Conservation (phyloP, 2,113 vertebrate genomes). For the Barbus barbus region DNA sequence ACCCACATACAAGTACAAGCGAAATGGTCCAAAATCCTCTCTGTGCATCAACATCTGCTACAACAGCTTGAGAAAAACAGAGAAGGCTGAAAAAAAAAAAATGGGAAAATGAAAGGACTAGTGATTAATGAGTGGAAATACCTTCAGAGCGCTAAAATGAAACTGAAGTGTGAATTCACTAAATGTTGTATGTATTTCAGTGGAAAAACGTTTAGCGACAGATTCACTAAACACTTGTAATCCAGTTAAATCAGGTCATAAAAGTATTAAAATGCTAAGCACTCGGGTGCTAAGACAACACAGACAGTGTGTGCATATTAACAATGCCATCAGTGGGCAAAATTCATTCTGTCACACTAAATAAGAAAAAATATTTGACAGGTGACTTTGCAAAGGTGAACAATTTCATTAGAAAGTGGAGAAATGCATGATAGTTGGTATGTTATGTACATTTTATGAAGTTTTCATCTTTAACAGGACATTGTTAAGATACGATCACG, state of each 20-base stretch:
- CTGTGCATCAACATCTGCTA: background rate
- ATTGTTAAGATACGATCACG: no score
- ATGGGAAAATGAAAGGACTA: background rate
- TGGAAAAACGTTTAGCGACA: background rate
- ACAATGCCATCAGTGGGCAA: background rate
- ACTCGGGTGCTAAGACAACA: background rate
- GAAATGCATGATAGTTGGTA: no score
- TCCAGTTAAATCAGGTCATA: background rate
- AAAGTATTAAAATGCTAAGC: background rate
- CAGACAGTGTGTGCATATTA: background rate
- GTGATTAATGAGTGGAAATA: background rate
- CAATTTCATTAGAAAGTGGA: no score
- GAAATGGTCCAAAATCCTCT: background rate
- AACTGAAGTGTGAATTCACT: background rate
- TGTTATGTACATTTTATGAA: no score
- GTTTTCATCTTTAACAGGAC: no score
- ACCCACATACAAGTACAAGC: background rate
- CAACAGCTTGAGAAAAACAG: background rate
- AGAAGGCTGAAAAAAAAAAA: background rate
- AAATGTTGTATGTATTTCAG: background rate
- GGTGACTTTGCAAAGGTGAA: no score
- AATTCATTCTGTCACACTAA: background rate
- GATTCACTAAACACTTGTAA: background rate
- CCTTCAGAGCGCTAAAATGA: background rate
- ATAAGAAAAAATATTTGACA: no score